phyloP scores from a whole-genome alignment of 2,113 vertebrate genomes.

The Cynocephalus volans region DNA sequence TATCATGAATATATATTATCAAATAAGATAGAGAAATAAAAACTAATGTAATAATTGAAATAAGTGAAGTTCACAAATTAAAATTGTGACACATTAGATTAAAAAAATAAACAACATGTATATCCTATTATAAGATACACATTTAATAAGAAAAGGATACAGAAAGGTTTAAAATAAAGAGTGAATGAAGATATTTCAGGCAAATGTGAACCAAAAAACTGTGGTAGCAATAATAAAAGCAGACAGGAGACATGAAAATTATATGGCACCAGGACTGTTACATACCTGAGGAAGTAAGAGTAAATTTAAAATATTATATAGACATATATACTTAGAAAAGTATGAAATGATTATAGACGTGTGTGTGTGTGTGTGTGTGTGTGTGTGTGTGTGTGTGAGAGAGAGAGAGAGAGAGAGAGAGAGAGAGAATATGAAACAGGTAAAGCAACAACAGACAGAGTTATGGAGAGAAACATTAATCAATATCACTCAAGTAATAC shows the following conservation, averaged over 20 bases:
- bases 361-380: background rate
- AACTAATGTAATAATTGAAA: background rate
- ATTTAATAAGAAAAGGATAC: no score
- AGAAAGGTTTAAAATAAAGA: no score
- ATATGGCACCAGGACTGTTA: background rate
- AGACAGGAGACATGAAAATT: background rate
- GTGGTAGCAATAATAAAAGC: background rate
- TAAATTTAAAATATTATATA: background rate
- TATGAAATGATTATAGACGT: background rate
- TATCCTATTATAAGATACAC: no score
- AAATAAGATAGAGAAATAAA: background rate
- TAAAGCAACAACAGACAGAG: background rate
- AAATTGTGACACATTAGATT: background rate
- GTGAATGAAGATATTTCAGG: no score
- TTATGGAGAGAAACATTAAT: no score
- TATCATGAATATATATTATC: no score
- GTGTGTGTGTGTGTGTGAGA: background rate
- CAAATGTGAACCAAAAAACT: background rate
- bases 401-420: no score
- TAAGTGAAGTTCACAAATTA: slow-evolving; percentile 12
- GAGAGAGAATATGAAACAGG: background rate
- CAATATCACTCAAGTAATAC: no score
- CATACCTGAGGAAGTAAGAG: background rate
- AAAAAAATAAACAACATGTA: no score
- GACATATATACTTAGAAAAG: background rate